These are phyloP conservation scores for Dryomyza anilis DNA, from an alignment of 2,888 invertebrate species.

Conservation along the genomic window DNA sequence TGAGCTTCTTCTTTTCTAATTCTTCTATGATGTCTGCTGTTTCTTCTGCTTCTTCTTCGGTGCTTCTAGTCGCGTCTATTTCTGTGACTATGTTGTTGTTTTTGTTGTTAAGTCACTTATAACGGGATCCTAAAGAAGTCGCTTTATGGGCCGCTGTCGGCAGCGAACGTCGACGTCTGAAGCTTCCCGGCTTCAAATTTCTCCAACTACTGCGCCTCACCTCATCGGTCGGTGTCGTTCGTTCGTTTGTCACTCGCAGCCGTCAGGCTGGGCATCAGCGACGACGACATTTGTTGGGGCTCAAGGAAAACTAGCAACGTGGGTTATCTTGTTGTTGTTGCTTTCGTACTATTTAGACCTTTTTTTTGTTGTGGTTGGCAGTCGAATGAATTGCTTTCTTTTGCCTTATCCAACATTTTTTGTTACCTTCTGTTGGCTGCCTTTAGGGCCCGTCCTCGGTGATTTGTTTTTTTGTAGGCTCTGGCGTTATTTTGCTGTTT, in stretches of 20 bases:
- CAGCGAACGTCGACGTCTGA: too few species aligned
- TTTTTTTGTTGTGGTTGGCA: too few species aligned
- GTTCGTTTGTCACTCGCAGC: too few species aligned
- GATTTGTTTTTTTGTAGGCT: not conserved
- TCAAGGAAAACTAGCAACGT: too few species aligned
- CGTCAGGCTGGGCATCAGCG: too few species aligned
- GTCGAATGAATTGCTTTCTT: too few species aligned
- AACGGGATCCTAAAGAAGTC: slow-evolving; percentile 22
- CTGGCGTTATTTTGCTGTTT: not conserved
- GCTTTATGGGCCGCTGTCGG: slow-evolving; percentile 18
- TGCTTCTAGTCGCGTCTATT: not conserved
- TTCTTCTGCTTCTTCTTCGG: not conserved
- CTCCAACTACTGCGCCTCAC: too few species aligned
- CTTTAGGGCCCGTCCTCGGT: not conserved
- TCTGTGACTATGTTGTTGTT: slow-evolving; percentile 6
- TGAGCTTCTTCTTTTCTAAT: not conserved
- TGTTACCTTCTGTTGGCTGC: slow-evolving; percentile 1
- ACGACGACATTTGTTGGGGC: too few species aligned
- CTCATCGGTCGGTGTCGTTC: too few species aligned
- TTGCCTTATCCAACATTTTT: too few species aligned
- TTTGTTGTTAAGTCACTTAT: slow-evolving; percentile 20
- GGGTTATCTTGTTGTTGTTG: not conserved
- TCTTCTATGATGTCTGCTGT: not conserved
- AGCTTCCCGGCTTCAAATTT: not conserved
- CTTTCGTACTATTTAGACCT: not conserved